A percentile compares a stretch with the other conserved stretches of the same genome.
phyloP scores from a whole-genome alignment of 1,140 invertebrate species.

The Glossosoma conforme region DNA sequence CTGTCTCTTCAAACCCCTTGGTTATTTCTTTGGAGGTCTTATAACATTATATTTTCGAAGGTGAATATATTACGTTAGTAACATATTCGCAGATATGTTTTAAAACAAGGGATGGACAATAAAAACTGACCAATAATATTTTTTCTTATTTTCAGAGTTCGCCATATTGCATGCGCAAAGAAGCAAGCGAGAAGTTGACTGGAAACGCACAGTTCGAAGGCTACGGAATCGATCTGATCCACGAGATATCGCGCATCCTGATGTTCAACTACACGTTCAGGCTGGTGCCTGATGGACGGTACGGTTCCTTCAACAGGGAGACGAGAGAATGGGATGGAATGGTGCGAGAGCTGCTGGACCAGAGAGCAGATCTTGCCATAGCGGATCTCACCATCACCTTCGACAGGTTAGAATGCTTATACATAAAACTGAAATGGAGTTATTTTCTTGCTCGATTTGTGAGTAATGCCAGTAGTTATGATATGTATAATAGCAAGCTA shows the following conservation, averaged over 20 bases:
- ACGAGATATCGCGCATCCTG: conserved; percentile 81
- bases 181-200: conserved; percentile 69
- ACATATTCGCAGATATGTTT: no score
- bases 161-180: conserved; percentile 87
- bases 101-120: no score
- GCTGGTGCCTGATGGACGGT: conserved; percentile 74
- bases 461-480: no score
- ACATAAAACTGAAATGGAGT: no score
- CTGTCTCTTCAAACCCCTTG: no score
- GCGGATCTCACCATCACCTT: conserved; percentile 93
- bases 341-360: conserved; percentile 85
- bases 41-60: no score
- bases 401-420: conserved; percentile 51
- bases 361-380: conserved; percentile 87
- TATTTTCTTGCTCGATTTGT: no score
- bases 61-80: no score
- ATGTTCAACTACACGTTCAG: conserved; percentile 88
- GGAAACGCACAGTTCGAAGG: conserved; percentile 88
- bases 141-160: conserved; percentile 67
- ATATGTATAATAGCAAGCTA: no score
- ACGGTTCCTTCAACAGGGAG: conserved; percentile 71
- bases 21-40: no score
- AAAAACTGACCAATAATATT: no score
- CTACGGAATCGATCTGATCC: conserved; percentile 80
- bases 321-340: conserved; percentile 91